These are phyloP conservation scores for Bombus balteatus DNA, from an alignment of 1,140 invertebrate species.

Conservation along the genomic window DNA sequence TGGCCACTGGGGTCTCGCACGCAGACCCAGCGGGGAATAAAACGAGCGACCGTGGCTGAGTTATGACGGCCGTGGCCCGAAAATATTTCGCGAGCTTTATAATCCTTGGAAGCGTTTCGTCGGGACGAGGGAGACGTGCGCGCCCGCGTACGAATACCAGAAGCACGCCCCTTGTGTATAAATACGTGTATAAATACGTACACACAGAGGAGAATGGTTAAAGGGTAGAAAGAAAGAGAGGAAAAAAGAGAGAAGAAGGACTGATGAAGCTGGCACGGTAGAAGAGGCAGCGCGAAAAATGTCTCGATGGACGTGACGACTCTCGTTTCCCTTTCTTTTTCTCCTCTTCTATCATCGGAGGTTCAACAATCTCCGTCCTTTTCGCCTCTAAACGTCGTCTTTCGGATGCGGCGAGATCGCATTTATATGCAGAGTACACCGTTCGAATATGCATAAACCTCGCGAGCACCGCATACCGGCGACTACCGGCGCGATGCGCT, in stretches of 20 bases:
- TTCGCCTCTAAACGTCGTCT: constrained; percentile 54
- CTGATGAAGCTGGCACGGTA: not conserved
- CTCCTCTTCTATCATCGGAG: not conserved
- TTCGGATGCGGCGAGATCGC: constrained; percentile 55
- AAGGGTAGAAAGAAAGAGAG: not conserved
- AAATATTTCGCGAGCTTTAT: constrained; percentile 78
- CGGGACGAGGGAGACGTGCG: constrained; percentile 49
- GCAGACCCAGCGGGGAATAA: constrained; percentile 30
- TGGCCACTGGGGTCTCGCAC: not conserved
- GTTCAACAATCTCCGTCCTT: not conserved
- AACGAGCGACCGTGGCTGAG: constrained; percentile 67
- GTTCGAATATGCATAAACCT: constrained; percentile 70
- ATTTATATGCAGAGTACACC: constrained; percentile 70
- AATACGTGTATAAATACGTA: constrained; percentile 54
- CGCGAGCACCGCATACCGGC: constrained; percentile 52
- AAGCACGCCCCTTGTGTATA: constrained; percentile 50
- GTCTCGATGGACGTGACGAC: constrained; percentile 63
- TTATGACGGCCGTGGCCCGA: constrained; percentile 75
- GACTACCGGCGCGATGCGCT: constrained; percentile 60
- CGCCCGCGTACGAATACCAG: constrained; percentile 59
- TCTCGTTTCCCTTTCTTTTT: not conserved
- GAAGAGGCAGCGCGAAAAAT: constrained; percentile 56
- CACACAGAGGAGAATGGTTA: not conserved
- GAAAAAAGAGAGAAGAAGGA: not conserved
- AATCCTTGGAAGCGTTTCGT: constrained; percentile 71